Percentiles rank a stretch among this genome's conserved stretches.
phyloP scores from a whole-genome alignment of 2,797 vertebrate species.

The Argyrosomus regius region DNA sequence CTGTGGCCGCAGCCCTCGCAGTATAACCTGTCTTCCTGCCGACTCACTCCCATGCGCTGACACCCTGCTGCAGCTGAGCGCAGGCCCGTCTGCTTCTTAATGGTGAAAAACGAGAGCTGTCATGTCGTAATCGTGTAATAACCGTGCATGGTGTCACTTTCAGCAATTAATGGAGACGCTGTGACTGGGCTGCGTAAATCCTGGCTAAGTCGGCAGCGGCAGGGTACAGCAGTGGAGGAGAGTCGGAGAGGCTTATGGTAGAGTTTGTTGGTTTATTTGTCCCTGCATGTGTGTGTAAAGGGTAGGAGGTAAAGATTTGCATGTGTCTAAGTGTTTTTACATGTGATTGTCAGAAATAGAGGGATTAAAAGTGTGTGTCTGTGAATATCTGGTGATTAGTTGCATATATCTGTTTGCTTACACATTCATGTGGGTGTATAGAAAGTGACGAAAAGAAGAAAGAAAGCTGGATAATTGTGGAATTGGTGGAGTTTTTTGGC shows the following conservation, averaged over 20 bases:
- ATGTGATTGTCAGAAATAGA: slow-evolving; percentile 33
- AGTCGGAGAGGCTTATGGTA: slow-evolving; percentile 50
- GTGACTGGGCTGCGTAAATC: slow-evolving; percentile 82
- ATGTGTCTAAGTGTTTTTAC: slow-evolving; percentile 34
- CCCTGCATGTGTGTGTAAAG: slow-evolving; percentile 5
- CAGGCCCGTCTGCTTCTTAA: slow-evolving; percentile 73
- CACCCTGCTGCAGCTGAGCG: slow-evolving; percentile 71
- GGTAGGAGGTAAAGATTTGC: slow-evolving; percentile 31
- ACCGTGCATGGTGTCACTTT: slow-evolving; percentile 82
- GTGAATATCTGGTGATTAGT: slow-evolving; percentile 26
- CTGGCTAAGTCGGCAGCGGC: slow-evolving; percentile 75
- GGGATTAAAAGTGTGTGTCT: slow-evolving; percentile 23
- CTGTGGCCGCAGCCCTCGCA: slow-evolving; percentile 44
- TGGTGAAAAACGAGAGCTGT: slow-evolving; percentile 85
- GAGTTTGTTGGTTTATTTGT: slow-evolving; percentile 58
- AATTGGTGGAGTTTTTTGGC: not conserved
- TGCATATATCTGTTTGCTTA: slow-evolving; percentile 20
- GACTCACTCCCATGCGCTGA: slow-evolving; percentile 68
- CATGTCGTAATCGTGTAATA: slow-evolving; percentile 86
- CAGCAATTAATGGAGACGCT: slow-evolving; percentile 84
- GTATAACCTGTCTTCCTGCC: slow-evolving; percentile 58
- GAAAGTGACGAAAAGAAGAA: slow-evolving; percentile 18
- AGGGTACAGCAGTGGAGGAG: slow-evolving; percentile 51
- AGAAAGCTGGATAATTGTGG: slow-evolving; percentile 16
- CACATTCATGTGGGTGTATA: slow-evolving; percentile 5